Percentiles rank a stretch among this genome's conserved stretches.
phyloP scores from a whole-genome alignment of 2,888 invertebrate species.

The Chromoteleia sp. region DNA sequence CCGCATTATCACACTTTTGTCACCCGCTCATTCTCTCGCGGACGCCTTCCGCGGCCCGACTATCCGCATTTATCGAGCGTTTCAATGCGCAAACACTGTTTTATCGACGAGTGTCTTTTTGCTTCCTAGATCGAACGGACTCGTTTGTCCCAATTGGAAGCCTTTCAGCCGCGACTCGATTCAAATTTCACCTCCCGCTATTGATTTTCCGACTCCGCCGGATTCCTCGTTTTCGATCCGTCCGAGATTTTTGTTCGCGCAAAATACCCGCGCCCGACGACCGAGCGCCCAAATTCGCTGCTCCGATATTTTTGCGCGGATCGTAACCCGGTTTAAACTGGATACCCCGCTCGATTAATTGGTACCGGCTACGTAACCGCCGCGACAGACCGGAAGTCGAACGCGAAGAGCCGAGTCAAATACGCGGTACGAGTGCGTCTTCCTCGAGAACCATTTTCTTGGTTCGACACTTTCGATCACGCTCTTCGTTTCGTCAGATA shows the following conservation, averaged over 20 bases:
- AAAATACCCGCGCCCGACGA: neutral
- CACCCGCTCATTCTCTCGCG: constrained; percentile 49
- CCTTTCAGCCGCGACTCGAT: constrained; percentile 8
- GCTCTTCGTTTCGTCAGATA: too few relatives aligned
- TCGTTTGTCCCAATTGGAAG: constrained; percentile 26
- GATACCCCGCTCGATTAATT: constrained; percentile 31
- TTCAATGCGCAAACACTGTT: constrained; percentile 60
- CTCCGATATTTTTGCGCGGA: constrained; percentile 16
- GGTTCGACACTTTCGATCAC: too few relatives aligned
- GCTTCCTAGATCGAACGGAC: constrained; percentile 29
- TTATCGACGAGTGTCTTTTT: constrained; percentile 58
- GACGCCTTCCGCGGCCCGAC: constrained; percentile 30
- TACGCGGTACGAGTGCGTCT: neutral
- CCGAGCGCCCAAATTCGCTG: constrained; percentile 4
- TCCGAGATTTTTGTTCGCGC: neutral
- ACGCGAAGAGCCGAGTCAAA: constrained; percentile 25
- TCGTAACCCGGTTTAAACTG: constrained; percentile 13
- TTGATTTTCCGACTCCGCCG: constrained; percentile 16
- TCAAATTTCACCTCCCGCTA: constrained; percentile 28
- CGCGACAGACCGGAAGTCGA: constrained; percentile 18
- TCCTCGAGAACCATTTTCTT: too few relatives aligned
- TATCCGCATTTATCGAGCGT: constrained; percentile 56
- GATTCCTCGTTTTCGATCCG: too few relatives aligned
- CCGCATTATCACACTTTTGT: constrained; percentile 61
- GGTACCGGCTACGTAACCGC: constrained; percentile 7